phyloP scores from a whole-genome alignment of 2,113 vertebrate species.

The Puma concolor region DNA sequence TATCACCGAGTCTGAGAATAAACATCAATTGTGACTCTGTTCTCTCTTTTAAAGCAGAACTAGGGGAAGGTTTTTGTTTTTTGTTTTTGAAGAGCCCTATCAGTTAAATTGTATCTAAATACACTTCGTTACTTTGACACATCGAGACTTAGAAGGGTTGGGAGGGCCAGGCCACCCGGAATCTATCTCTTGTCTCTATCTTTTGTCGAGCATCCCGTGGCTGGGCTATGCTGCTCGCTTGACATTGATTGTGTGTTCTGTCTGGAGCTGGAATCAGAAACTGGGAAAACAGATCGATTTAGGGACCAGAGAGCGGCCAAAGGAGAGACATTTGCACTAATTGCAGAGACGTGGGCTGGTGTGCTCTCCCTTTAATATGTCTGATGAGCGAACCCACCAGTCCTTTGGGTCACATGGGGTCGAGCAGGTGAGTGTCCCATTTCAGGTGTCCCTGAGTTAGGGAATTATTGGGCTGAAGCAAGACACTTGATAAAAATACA shows the following conservation, averaged over 20 bases:
- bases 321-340: background rate
- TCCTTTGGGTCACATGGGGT: background rate
- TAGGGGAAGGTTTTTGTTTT: background rate
- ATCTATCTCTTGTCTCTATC: rapidly evolving
- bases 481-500: background rate
- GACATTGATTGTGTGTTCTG: background rate
- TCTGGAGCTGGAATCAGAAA: background rate
- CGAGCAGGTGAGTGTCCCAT: background rate
- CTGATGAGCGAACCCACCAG: background rate
- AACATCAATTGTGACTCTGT: background rate
- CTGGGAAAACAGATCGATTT: background rate
- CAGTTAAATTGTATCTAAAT: background rate
- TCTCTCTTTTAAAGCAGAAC: background rate
- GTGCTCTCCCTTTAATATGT: background rate
- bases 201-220: rapidly evolving
- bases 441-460: background rate
- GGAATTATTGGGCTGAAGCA: background rate
- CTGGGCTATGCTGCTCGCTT: background rate
- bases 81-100: background rate
- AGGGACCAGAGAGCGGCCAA: background rate
- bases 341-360: background rate
- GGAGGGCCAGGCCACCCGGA: background rate
- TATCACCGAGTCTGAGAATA: background rate
- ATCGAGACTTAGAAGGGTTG: background rate
- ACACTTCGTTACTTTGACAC: background rate